These are phyloP conservation scores for Drosophila cognata DNA, from an alignment of 2,888 invertebrate species.

Conservation along the genomic window DNA sequence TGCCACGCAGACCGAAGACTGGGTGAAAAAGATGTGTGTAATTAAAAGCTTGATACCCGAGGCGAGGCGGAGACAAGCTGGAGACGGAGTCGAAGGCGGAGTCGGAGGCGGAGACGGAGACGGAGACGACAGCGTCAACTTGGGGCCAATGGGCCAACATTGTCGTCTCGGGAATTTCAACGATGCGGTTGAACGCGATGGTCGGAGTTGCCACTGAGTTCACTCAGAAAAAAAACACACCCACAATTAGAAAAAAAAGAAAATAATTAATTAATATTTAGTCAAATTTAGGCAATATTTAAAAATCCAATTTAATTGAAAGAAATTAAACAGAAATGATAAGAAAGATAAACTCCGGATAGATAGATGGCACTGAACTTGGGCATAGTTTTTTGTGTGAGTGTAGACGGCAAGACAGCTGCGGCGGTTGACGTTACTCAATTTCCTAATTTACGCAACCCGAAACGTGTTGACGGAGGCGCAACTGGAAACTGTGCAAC, in stretches of 20 bases:
- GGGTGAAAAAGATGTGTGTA: slow-evolving; percentile 55
- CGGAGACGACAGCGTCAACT: slow-evolving; percentile 36
- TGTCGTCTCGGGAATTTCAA: slow-evolving; percentile 55
- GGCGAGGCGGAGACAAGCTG: slow-evolving; percentile 18
- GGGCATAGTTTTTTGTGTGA: neutral
- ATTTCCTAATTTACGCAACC: slow-evolving; percentile 75
- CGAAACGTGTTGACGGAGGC: slow-evolving; percentile 69
- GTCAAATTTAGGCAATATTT: neutral
- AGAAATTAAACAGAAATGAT: neutral
- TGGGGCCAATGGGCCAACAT: slow-evolving; percentile 58
- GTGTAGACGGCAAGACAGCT: neutral
- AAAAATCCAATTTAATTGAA: neutral
- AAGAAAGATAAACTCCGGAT: neutral
- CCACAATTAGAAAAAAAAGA: neutral
- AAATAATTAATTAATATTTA: neutral
- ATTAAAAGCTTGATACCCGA: slow-evolving; percentile 70
- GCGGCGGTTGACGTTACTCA: slow-evolving; percentile 61
- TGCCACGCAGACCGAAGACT: neutral
- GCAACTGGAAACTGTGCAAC: slow-evolving; percentile 33
- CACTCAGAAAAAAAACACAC: neutral
- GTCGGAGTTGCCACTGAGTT: slow-evolving; percentile 13
- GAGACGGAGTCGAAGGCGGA: neutral
- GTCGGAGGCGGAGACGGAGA: slow-evolving; percentile 32
- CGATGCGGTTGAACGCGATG: neutral
- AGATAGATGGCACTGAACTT: neutral